Evolutionary conservation across 2,888 invertebrate species (phyloP).

Genomic region (Lasius platythorax): DNA sequence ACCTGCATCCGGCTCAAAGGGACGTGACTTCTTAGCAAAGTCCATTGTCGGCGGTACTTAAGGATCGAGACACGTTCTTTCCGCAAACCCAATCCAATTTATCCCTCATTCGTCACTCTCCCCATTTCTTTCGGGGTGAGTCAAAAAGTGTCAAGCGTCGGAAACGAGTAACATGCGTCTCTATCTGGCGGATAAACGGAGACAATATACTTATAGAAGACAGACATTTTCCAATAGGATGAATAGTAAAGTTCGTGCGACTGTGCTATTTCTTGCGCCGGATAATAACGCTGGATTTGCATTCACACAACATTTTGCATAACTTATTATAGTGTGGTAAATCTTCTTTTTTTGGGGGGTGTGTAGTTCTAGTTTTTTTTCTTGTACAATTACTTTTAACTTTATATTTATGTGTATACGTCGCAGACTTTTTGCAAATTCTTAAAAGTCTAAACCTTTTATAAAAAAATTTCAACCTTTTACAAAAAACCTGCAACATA

Average conservation of each 20-base stretch:
- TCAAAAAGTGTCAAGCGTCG: slow-evolving; percentile 27
- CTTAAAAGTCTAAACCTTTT: neutral
- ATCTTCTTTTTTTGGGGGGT: neutral
- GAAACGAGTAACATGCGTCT: slow-evolving; percentile 47
- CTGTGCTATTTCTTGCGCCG: neutral
- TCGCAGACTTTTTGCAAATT: neutral
- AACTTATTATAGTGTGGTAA: slow-evolving; percentile 9
- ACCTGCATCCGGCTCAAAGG: slow-evolving; percentile 35
- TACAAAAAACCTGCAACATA: neutral
- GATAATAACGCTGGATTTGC: neutral
- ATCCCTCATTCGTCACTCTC: slow-evolving; percentile 66
- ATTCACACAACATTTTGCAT: neutral
- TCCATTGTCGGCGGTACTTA: slow-evolving; percentile 48
- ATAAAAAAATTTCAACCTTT: neutral
- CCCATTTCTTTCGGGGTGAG: slow-evolving; percentile 15
- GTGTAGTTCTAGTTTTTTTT: neutral
- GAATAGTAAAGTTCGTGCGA: neutral
- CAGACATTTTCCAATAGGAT: neutral
- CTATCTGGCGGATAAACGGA: slow-evolving; percentile 21
- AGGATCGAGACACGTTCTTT: slow-evolving; percentile 31
- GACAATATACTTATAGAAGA: slow-evolving; percentile 9
- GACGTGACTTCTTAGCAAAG: slow-evolving; percentile 35
- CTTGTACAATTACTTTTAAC: neutral
- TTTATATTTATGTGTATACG: neutral
- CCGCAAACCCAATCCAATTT: slow-evolving; percentile 72